Conservation (phyloP, 1,140 invertebrate genomes). For the Macrostomum lignano region DNA sequence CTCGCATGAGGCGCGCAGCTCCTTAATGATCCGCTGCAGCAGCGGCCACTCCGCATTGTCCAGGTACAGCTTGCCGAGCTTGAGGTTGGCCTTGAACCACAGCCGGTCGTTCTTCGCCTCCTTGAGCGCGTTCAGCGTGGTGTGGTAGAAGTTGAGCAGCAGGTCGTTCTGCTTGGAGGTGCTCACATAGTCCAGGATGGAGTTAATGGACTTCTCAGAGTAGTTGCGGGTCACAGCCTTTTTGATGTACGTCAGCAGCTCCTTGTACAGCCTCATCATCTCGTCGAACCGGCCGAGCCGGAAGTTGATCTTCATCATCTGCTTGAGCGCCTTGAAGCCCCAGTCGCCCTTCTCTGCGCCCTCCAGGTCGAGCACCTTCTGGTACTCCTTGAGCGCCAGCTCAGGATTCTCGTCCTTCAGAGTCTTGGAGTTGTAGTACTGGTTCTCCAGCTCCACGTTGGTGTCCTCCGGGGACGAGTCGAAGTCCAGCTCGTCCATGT, state of each 20-base stretch:
- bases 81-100: slow-evolving; percentile 99
- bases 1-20: slow-evolving; percentile 84
- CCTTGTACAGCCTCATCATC: slow-evolving; percentile 89
- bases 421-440: slow-evolving; percentile 97
- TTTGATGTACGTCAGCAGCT: slow-evolving; percentile 84
- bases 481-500: slow-evolving; percentile 9
- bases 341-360: slow-evolving; percentile 94
- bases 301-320: slow-evolving; percentile 99
- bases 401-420: slow-evolving; percentile 85
- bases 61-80: slow-evolving; percentile 89
- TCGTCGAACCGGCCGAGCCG: slow-evolving; percentile 70
- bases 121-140: slow-evolving; percentile 78
- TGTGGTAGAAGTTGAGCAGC: slow-evolving; percentile 97
- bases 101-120: slow-evolving; percentile 90
- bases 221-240: slow-evolving; percentile 94
- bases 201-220: slow-evolving; percentile 97
- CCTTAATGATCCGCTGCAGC: slow-evolving; percentile 78
- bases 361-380: slow-evolving; percentile 72
- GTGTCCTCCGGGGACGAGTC: slow-evolving; percentile 38
- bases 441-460: slow-evolving; percentile 94
- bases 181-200: slow-evolving; percentile 94
- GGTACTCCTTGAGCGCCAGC: slow-evolving; percentile 64
- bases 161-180: slow-evolving; percentile 93
- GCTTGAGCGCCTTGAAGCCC: slow-evolving; percentile 99
- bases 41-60: slow-evolving; percentile 77